A percentile compares a stretch with the other conserved stretches of the same genome.
Conservation (phyloP, 1,140 invertebrate genomes). For the Zophobas atratus region DNA sequence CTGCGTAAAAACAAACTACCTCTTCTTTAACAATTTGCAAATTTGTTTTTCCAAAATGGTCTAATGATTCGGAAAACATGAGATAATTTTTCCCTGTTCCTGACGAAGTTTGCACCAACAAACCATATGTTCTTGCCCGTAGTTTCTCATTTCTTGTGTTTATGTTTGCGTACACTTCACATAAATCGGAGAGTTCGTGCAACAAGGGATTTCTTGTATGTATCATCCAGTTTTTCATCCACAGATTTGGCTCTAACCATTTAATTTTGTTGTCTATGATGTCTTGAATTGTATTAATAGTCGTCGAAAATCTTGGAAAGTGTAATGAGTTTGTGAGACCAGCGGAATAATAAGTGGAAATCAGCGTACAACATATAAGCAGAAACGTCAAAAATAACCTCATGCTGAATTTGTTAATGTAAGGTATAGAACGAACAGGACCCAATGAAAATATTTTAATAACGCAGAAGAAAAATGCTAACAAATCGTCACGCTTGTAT, state of each 20-base stretch:
- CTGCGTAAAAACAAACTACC: conserved; percentile 12
- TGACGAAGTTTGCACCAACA: conserved; percentile 5
- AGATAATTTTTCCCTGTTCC: conserved; percentile 2
- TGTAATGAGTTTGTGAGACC: conserved; percentile 1
- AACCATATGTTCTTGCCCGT: background rate
- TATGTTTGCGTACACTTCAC: background rate
- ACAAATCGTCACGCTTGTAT: background rate
- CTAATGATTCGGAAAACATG: background rate
- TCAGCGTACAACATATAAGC: background rate
- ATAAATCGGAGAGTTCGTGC: background rate
- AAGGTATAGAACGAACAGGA: background rate
- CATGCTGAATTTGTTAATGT: background rate
- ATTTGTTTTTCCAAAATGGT: background rate
- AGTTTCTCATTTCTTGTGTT: background rate
- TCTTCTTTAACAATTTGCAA: background rate
- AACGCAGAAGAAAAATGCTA: too few relatives aligned
- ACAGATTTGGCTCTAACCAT: background rate
- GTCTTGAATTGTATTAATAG: conserved; percentile 8
- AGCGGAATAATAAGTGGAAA: conserved; percentile 1
- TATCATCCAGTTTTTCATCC: conserved; percentile 6
- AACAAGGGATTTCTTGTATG: background rate
- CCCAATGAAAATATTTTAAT: background rate
- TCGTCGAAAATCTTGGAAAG: background rate
- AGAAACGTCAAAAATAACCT: background rate
- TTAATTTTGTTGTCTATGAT: background rate